These are phyloP conservation scores for Stegana nigrithorax DNA, from an alignment of 2,888 invertebrate species.

Conservation along the genomic window DNA sequence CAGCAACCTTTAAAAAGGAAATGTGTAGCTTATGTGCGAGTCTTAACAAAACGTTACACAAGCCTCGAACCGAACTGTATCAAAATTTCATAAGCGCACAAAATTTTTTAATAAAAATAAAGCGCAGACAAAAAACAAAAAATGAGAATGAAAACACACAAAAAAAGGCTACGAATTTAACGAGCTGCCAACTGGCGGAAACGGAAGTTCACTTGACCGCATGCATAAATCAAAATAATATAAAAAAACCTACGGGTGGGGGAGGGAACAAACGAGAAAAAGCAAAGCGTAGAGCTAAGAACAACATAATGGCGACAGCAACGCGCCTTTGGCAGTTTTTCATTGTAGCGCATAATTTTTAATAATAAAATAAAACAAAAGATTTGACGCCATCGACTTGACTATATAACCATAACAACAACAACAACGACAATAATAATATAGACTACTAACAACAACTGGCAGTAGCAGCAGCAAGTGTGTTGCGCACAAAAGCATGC, in stretches of 20 bases:
- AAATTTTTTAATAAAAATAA: constrained; percentile 55
- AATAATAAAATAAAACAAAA: constrained; percentile 31
- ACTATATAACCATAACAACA: too few species aligned
- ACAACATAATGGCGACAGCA: background rate
- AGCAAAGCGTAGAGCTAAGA: constrained; percentile 1
- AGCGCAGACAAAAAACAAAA: constrained; percentile 33
- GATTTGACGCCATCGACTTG: too few species aligned
- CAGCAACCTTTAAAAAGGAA: too few species aligned
- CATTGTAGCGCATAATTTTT: constrained; percentile 21
- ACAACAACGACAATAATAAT: too few species aligned
- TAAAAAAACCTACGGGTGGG: too few species aligned
- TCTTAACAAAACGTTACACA: too few species aligned
- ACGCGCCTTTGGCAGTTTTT: constrained; percentile 1
- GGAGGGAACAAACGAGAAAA: background rate
- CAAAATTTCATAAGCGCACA: constrained; percentile 20
- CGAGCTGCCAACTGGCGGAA: constrained; percentile 44
- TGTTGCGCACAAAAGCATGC: constrained; percentile 6
- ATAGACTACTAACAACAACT: too few species aligned
- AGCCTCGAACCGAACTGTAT: too few species aligned
- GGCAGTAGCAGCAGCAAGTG: background rate
- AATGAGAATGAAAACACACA: constrained; percentile 11
- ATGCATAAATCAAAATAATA: constrained; percentile 48
- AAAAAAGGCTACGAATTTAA: constrained; percentile 48
- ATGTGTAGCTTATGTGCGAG: too few species aligned
- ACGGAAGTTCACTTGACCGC: constrained; percentile 55